Base-by-base conservation (phyloP, 2,888 invertebrate species). In the Erynnis tages region DNA sequence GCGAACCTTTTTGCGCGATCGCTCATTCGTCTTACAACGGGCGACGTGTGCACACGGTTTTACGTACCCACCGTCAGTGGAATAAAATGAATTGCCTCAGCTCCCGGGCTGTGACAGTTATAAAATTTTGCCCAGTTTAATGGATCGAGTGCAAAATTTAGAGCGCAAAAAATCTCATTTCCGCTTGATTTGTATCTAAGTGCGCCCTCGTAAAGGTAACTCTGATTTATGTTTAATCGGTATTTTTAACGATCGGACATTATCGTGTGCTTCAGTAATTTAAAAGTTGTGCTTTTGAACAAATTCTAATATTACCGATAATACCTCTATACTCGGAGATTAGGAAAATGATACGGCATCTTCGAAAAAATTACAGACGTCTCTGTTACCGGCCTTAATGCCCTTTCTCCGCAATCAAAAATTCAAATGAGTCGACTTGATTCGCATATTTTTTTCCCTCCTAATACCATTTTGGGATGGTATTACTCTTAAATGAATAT, bases 401-500 rank as follows among this genome's bases (percentile, higher is more conserved):
- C 78, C 76, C 71, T 69, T 78, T 71, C 46, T 50, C 37, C 71
- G 79, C 79, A 85, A 85, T 87, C 82, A 83, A 84, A 86, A 80
- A 85, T 84, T 85, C 84, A 83, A 84, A 87, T 83, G 82, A 84
- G 77, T 78, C 83, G 79, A 69, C 79, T 66, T 73, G 71, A 71
- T 74, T 75, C 73, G 65, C 72, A 75, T 72, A 72, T 78, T 83
- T 84, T 83, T 79, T 62, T 69, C 17, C 25, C 69, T 71, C 71
- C 71, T 82, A 81, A 83, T 83, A 78, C 81, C 80, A 79, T 84
- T 85, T 83, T 74, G 70, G 77, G 79, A 73, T 77, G 79, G 79
- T 76, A 83, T 84, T 83, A 82, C 83, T 79, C 76, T 71, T 75
- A 82, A 85, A 85, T 88, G 87, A 88, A 88, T 88, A 88, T 88